Percentiles rank a stretch among this genome's conserved stretches.
These are phyloP conservation scores for Drosophila rubida DNA, from an alignment of 2,888 invertebrate species.

Conservation along the genomic window DNA sequence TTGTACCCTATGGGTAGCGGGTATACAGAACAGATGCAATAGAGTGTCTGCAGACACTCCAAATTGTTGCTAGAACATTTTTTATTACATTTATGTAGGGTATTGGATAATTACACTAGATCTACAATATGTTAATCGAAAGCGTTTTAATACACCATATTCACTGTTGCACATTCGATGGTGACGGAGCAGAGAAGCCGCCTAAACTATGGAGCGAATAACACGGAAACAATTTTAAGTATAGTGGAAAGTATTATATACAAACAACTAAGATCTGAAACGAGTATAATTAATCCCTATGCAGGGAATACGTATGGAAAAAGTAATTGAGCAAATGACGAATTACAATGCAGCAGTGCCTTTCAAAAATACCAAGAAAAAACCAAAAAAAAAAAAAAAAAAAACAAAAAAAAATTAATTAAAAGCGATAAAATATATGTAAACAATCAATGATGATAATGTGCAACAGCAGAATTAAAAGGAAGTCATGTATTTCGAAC, in stretches of 20 bases:
- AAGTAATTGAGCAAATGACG: constrained; percentile 12
- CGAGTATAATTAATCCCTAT: constrained; percentile 6
- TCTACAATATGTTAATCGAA: neutral
- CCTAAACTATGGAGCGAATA: constrained; percentile 17
- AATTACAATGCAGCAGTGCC: constrained; percentile 54
- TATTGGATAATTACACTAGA: constrained; percentile 1
- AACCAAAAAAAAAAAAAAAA: constrained; percentile 6
- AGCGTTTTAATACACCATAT: neutral
- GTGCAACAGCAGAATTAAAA: constrained; percentile 9
- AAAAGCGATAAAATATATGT: constrained; percentile 1
- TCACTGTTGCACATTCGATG: constrained; percentile 1
- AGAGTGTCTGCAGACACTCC: neutral
- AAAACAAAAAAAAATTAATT: constrained; percentile 7
- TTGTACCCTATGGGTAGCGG: neutral
- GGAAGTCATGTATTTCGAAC: neutral
- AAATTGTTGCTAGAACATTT: neutral
- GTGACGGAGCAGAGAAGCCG: neutral
- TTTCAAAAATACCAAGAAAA: constrained; percentile 25
- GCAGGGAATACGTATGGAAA: constrained; percentile 1
- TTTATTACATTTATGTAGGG: constrained; percentile 1
- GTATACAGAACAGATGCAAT: neutral
- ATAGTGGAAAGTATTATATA: neutral
- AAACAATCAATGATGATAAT: neutral
- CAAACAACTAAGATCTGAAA: constrained; percentile 10
- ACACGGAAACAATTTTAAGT: constrained; percentile 13